Conservation (phyloP, 2,113 vertebrate genomes). For the Dasyornis broadbenti region DNA sequence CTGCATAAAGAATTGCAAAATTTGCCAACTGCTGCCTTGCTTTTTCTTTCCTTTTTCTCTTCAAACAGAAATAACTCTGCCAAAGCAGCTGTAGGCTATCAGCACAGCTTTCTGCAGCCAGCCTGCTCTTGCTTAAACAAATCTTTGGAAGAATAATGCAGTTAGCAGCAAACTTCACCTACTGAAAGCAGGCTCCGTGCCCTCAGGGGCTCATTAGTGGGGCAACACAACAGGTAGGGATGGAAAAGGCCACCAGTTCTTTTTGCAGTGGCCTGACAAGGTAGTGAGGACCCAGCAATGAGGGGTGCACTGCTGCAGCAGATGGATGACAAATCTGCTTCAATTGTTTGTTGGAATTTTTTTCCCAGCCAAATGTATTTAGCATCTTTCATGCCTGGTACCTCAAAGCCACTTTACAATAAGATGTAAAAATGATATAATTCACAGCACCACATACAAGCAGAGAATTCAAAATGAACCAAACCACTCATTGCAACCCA, state of each 20-base stretch:
- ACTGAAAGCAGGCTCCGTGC: background rate
- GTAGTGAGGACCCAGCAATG: background rate
- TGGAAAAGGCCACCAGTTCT: background rate
- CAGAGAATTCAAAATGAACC: constrained; percentile 12
- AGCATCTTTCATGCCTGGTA: background rate
- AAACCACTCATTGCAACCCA: background rate
- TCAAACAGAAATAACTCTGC: background rate
- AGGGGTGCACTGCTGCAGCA: background rate
- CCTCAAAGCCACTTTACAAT: background rate
- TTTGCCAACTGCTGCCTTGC: background rate
- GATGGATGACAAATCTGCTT: background rate
- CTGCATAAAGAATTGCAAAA: background rate
- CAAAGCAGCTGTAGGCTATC: constrained; percentile 1
- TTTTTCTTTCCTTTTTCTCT: background rate
- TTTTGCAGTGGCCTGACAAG: background rate
- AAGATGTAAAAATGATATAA: background rate
- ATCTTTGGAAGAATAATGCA: background rate
- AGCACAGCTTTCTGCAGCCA: background rate
- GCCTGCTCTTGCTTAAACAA: background rate
- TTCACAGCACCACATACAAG: background rate
- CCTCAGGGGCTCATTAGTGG: background rate
- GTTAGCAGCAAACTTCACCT: background rate
- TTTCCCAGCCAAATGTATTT: background rate
- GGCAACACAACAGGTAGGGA: background rate
- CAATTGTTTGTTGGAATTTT: background rate